A percentile compares a stretch with the other conserved stretches of the same genome.
phyloP scores from a whole-genome alignment of 1,140 invertebrate species.

The Dendroctonus valens region DNA sequence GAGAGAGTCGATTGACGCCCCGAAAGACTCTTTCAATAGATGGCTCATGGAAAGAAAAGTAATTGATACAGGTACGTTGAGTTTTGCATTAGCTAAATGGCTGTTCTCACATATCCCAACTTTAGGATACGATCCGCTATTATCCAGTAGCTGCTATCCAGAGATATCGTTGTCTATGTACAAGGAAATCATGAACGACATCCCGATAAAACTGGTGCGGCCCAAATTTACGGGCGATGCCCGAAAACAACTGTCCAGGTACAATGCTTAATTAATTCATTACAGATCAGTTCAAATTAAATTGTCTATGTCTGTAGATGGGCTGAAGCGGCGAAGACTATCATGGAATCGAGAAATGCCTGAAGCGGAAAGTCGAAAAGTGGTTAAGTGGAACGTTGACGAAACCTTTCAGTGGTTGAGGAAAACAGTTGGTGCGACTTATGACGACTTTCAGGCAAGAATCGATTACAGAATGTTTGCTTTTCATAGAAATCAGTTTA shows the following conservation, averaged over 20 bases:
- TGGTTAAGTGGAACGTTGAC: constrained; percentile 98
- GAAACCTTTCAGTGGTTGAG: constrained; percentile 96
- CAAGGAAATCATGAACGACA: constrained; percentile 97
- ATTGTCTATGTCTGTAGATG: constrained; percentile 3
- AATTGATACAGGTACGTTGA: constrained; percentile 63
- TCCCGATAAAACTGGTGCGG: constrained; percentile 91
- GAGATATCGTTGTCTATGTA: constrained; percentile 95
- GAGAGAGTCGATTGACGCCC: constrained; percentile 91
- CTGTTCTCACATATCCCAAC: not conserved
- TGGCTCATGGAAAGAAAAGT: constrained; percentile 96
- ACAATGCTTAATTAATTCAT: not conserved
- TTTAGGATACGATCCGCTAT: constrained; percentile 78
- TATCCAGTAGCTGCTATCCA: constrained; percentile 87
- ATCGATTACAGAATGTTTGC: no score
- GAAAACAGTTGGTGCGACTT: constrained; percentile 90
- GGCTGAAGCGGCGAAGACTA: constrained; percentile 94
- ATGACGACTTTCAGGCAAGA: constrained; percentile 82
- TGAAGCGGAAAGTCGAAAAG: constrained; percentile 90
- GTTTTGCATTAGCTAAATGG: not conserved
- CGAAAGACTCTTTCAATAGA: constrained; percentile 93
- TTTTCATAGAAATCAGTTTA: no score
- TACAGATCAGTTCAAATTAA: not conserved
- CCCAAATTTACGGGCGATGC: constrained; percentile 96
- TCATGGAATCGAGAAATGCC: constrained; percentile 92
- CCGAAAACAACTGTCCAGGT: constrained; percentile 87